Evolutionary conservation across 1,140 invertebrate genomes (phyloP).

Genomic region (Zophobas morio): DNA sequence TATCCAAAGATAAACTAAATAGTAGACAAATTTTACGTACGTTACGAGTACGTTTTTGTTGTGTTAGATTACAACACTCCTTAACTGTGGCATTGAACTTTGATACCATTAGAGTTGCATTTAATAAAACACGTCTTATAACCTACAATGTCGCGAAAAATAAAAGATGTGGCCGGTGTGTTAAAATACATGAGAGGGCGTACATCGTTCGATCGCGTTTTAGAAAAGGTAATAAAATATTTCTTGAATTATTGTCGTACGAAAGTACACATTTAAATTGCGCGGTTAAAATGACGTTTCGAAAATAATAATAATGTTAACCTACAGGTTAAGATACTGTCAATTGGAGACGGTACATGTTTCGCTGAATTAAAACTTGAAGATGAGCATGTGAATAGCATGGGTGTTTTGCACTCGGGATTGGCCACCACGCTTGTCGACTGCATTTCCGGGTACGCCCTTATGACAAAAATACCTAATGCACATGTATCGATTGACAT

Average conservation of each 20-base stretch:
- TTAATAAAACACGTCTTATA: no score
- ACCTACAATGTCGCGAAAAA: not conserved
- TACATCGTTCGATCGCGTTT: not conserved
- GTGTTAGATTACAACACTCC: no score
- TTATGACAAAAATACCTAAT: not conserved
- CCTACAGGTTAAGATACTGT: not conserved
- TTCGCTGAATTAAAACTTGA: not conserved
- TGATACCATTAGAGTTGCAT: no score
- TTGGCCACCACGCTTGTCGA: constrained; percentile 3
- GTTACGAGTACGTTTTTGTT: no score
- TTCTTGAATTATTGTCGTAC: not conserved
- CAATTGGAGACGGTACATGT: constrained; percentile 9
- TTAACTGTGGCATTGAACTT: no score
- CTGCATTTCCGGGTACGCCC: not conserved
- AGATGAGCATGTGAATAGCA: not conserved
- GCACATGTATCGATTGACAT: not conserved
- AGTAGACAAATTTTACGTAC: no score
- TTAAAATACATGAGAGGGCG: not conserved
- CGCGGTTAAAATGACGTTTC: not conserved
- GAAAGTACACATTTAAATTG: no score
- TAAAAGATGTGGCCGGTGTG: not conserved
- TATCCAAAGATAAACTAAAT: no score
- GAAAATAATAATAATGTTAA: not conserved
- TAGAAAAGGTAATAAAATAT: not conserved
- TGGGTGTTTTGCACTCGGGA: not conserved